phyloP scores from a whole-genome alignment of 1,140 invertebrate species.

The Trichonephila clavipes region DNA sequence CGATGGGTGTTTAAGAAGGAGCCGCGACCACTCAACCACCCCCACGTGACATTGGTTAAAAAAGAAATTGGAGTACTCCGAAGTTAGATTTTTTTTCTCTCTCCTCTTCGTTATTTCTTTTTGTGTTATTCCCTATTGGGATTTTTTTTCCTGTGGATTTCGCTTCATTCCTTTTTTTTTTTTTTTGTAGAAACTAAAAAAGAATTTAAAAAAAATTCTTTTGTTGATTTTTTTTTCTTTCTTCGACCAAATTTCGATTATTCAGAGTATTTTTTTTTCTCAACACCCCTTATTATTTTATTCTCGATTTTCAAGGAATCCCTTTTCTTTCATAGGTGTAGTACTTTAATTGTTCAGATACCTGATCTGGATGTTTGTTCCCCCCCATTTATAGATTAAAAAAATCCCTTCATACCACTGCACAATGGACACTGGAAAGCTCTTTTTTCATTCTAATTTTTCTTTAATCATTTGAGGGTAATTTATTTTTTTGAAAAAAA shows the following conservation, averaged over 20 bases:
- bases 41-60: conserved; percentile 24
- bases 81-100: neutral
- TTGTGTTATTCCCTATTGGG: neutral
- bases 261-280: neutral
- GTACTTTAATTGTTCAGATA: conserved; percentile 35
- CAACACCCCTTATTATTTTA: neutral
- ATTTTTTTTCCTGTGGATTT: neutral
- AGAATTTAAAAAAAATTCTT: neutral
- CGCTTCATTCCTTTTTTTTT: neutral
- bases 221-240: neutral
- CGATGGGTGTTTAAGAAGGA: conserved; percentile 17
- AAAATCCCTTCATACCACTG: neutral
- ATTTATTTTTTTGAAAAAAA: too few relatives aligned
- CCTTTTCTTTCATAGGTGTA: conserved; percentile 13
- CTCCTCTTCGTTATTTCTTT: neutral
- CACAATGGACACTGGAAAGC: neutral
- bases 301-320: neutral
- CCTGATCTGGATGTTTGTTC: neutral
- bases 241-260: neutral
- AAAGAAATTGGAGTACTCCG: conserved; percentile 11
- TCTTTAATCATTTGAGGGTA: too few relatives aligned
- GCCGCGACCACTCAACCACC: conserved; percentile 6
- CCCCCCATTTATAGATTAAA: too few relatives aligned
- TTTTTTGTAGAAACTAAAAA: neutral
- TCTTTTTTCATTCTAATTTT: neutral